Evolutionary conservation across 1,140 invertebrate genomes (phyloP), one percentile per base, ranked within the genome.

Genomic region (Aphaenogaster ashmeadi): DNA sequence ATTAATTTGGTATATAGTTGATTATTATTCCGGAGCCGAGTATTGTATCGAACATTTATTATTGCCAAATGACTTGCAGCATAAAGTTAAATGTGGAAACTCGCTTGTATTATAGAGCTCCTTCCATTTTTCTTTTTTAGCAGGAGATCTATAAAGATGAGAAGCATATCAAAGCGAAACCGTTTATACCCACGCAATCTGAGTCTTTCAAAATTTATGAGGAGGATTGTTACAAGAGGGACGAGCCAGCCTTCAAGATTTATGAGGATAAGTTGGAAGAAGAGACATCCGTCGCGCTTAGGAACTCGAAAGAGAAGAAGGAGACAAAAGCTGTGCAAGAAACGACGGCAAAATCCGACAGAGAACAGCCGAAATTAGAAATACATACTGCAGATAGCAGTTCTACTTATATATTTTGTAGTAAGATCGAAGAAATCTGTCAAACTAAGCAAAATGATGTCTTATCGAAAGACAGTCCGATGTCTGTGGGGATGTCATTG

Each of bases 261-360:
- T 97, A 97, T 83, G 97, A 97, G 94, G 97, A 97, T 91, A 96
- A 96, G 88, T 92, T 96, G 52, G 93, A 96, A 93, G 95, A 93
- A 93, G 96, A 95, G 89, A 95, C 92, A 18, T 93, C 92, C 3
- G 94, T 95, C 8, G 93, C 89, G 4, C 91, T 95, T 27, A 93
- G 94, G 41, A 92, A 95, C 36, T 89, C 92, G 0, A 91, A 90
- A 44, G 93, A 95, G 15, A 91, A 77, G 2, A 95, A 94, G 77
- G 95, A 96, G 88, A 93, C 93, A 85, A 95, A 96, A 92, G 91
- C 94, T 6, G 95, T 95, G 78, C 96, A 95, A 87, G 92, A 94
- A 79, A 77, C 90, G 4, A 72, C 64, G 18, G n/a, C 91, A 11
- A 92, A 90, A 56, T 60, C 80, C 0, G 93, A 93, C 67, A 94